Base-by-base conservation (phyloP, 2,113 vertebrate species). In the Lamprotornis superbus region DNA sequence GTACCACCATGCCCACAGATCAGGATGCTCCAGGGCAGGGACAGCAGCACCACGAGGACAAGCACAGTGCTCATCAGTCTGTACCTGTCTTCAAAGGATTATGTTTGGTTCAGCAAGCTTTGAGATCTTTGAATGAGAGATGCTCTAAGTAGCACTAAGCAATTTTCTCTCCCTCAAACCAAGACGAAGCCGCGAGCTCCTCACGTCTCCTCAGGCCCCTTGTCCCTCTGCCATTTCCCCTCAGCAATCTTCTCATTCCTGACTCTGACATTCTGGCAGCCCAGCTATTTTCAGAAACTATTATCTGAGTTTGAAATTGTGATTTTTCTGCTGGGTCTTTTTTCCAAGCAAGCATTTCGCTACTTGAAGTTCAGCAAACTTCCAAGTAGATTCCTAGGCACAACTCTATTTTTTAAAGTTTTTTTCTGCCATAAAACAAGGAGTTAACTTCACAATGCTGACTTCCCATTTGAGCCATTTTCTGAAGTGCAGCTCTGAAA, bases 81-180 rank as follows among this genome's bases (percentile, higher is more conserved):
- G 55, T 33, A 94, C 78, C 94, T 87, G 81, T 60, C 83, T 87
- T 95, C 95, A 95, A 59, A 87, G 90, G 90, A 96, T 95, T 94
- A 71, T 61, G 84, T 96, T 84, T 94, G 92, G 94, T 87, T 97
- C 96, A 95, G 94, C 87, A 91, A 93, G 90, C 96, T 84, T 57
- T 60, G 83, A 92, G 95, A 90, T 94, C 75, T 57, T 20, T 91
- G 94, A 96, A 97, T 90, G 95, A 95, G 78, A 89, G 95, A 87
- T 81, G 90, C 87, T 90, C 23, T 90, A 93, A 97, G 95, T 44
- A 95, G 89, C 13, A 28, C 90, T 84, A 73, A 88, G 94, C 96
- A 96, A 97, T 97, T 95, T 96, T 91, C 79, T 79, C 78, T 78
- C 81, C 86, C 92, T 77, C 80, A 79, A 92, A 86, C 70, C 84